Evolutionary conservation across 2,797 vertebrate species (phyloP).

Genomic region (Manis crassicaudata): DNA sequence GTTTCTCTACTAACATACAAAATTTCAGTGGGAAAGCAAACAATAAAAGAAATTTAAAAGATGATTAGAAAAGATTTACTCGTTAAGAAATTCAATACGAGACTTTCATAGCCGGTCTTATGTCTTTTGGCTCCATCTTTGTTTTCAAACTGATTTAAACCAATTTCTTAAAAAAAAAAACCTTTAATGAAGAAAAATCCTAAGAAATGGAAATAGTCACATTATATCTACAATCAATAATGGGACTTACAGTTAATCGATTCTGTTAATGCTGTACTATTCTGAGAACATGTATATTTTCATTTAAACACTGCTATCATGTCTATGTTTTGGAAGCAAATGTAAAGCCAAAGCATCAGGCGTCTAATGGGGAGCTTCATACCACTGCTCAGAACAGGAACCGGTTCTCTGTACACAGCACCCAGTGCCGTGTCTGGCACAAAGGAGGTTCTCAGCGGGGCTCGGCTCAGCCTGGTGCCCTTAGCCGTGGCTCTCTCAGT

Average conservation of each 20-base stretch:
- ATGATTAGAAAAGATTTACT: background rate
- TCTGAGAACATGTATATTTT: background rate
- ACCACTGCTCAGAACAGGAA: background rate
- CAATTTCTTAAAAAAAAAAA: background rate
- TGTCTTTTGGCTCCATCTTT: constrained; percentile 13
- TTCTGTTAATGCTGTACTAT: background rate
- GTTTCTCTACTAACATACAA: constrained; percentile 40
- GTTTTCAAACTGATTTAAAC: constrained; percentile 52
- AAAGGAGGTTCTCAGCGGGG: background rate
- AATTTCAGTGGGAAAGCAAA: constrained; percentile 32
- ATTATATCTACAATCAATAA: background rate
- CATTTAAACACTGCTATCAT: background rate
- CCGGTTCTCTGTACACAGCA: too few species aligned
- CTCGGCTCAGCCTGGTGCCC: background rate
- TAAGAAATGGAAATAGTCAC: background rate
- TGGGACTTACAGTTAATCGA: background rate
- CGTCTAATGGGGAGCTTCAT: background rate
- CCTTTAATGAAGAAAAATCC: background rate
- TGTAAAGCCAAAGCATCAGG: background rate
- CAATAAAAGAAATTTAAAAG: constrained; percentile 34
- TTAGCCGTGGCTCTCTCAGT: background rate
- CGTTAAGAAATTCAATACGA: constrained; percentile 1
- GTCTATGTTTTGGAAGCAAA: constrained; percentile 1
- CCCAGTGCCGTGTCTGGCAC: rapidly evolving
- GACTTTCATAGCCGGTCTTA: constrained; percentile 4